Evolutionary conservation across 2,113 vertebrate genomes (phyloP).

Genomic region (Axis porcinus): DNA sequence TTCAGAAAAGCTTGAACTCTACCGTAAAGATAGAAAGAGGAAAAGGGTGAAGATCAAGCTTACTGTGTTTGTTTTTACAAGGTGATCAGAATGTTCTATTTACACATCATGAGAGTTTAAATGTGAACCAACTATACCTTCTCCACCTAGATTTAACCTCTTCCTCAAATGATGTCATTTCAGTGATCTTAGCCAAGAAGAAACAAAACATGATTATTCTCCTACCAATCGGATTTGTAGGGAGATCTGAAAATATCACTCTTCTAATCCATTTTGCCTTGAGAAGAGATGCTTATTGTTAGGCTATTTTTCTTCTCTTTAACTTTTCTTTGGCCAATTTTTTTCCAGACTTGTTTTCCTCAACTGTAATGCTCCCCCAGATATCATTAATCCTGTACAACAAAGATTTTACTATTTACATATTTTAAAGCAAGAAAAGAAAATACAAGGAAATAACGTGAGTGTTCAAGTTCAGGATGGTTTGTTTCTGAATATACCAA

Average conservation of each 20-base stretch:
- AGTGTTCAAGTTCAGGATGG: neutral
- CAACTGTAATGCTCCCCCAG: neutral
- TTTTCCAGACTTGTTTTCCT: neutral
- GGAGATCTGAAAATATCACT: neutral
- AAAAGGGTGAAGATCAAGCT: neutral
- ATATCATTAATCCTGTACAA: neutral
- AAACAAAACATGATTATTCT: conserved; percentile 2
- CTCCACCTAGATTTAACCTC: neutral
- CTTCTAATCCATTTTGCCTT: neutral
- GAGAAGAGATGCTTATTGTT: neutral
- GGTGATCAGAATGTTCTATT: neutral
- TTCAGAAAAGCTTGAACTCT: neutral
- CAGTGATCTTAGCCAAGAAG: neutral
- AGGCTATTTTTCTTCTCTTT: neutral
- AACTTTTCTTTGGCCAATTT: neutral
- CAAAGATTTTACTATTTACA: neutral
- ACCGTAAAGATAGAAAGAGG: neutral
- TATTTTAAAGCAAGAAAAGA: neutral
- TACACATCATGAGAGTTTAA: neutral
- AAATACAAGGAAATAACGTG: neutral
- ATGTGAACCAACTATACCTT: neutral
- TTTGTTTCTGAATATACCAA: neutral
- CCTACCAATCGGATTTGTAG: neutral
- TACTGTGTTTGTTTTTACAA: neutral
- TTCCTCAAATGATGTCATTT: conserved; percentile 9